Conservation (phyloP, 2,797 vertebrate genomes). For the Potorous gilbertii region DNA sequence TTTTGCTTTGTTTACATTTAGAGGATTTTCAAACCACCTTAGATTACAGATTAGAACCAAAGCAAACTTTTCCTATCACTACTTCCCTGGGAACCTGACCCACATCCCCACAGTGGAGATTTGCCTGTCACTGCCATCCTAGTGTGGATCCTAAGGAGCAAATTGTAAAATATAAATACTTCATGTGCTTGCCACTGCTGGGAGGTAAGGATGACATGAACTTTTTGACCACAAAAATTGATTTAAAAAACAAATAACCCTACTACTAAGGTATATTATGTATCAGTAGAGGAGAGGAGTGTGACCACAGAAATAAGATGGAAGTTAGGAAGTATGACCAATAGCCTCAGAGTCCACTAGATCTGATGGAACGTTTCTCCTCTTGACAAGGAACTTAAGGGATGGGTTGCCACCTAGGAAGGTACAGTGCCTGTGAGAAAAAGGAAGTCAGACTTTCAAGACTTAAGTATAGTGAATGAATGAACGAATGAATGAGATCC, state of each 20-base stretch:
- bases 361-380: not conserved
- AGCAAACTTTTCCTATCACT: not conserved
- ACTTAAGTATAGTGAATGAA: not conserved
- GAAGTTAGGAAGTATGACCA: not conserved
- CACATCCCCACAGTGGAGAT: not conserved
- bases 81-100: not conserved
- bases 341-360: not conserved
- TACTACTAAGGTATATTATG: not conserved
- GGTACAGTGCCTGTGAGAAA: not conserved
- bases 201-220: not conserved
- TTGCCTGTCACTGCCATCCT: not conserved
- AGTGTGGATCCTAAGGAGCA: not conserved
- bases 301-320: not conserved
- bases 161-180: not conserved
- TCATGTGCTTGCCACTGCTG: not conserved
- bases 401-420: not conserved
- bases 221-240: not conserved
- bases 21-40: not conserved
- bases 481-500: not conserved
- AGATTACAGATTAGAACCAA: not conserved
- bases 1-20: not conserved
- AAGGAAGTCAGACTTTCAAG: not conserved
- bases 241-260: not conserved
- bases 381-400: not conserved
- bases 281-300: not conserved